A percentile compares a stretch with the other conserved stretches of the same genome.
Conservation (phyloP, 1,140 invertebrate species). For the Aporrectodea caliginosa region DNA sequence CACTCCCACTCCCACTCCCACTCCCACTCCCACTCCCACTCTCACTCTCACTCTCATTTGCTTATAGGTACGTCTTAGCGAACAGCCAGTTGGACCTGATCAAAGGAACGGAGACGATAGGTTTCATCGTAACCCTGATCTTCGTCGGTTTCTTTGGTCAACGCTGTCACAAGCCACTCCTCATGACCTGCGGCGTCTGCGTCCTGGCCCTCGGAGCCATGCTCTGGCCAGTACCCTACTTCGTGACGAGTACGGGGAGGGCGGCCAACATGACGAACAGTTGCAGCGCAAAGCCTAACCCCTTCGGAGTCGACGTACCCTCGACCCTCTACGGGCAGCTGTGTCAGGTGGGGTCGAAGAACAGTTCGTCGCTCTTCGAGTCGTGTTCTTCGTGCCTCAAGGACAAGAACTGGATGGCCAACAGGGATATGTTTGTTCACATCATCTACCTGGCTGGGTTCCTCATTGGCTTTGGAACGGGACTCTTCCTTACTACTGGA, state of each 20-base stretch:
- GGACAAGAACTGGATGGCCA: not conserved
- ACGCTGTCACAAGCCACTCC: slow-evolving; percentile 3
- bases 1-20: too few relatives aligned
- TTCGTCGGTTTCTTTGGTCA: slow-evolving; percentile 5
- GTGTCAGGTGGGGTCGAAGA: not conserved
- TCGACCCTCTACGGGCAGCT: not conserved
- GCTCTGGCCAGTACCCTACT: slow-evolving; percentile 15
- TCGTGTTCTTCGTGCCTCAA: not conserved
- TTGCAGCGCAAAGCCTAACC: not conserved
- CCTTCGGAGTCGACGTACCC: not conserved
- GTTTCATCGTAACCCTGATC: slow-evolving; percentile 6
- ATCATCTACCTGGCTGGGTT: slow-evolving; percentile 6
- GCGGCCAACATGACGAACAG: not conserved
- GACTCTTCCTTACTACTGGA: slow-evolving; percentile 14
- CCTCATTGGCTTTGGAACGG: slow-evolving; percentile 18
- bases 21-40: too few relatives aligned
- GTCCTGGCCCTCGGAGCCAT: slow-evolving; percentile 2
- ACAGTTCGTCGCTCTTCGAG: not conserved
- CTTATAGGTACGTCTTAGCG: too few relatives aligned
- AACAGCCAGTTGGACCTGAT: not conserved
- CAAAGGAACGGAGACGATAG: slow-evolving; percentile 4
- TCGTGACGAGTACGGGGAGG: not conserved
- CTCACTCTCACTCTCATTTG: too few relatives aligned
- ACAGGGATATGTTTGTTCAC: not conserved
- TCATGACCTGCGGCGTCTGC: not conserved